Conservation (phyloP, 2,113 vertebrate genomes). For the Aleadryas rufinucha region DNA sequence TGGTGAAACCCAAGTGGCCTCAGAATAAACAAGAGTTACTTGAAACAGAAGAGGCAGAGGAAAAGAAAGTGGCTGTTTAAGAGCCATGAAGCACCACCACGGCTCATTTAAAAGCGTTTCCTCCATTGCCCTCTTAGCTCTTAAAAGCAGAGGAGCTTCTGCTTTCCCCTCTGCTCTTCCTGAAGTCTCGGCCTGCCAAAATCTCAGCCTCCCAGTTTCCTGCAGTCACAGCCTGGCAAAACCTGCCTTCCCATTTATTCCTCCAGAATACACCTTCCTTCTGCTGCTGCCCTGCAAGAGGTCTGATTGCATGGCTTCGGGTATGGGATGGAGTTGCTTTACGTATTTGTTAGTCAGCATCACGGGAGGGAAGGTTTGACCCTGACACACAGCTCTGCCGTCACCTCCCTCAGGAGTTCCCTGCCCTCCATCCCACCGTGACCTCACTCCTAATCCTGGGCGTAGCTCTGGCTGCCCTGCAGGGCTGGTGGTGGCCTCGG, state of each 20-base stretch:
- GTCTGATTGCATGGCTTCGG: not conserved
- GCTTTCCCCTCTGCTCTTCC: not conserved
- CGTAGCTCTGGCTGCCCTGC: not conserved
- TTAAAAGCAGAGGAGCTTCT: not conserved
- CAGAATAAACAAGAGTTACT: not conserved
- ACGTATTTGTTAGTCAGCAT: not conserved
- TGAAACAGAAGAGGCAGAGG: not conserved
- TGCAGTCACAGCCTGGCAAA: not conserved
- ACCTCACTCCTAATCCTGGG: not conserved
- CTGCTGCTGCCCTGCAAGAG: not conserved
- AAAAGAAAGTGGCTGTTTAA: not conserved
- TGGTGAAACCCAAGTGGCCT: not conserved
- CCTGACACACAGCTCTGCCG: not conserved
- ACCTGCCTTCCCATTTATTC: not conserved
- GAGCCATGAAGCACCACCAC: not conserved
- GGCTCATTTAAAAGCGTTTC: not conserved
- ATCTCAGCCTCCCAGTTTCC: accelerated
- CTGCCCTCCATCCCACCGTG: not conserved
- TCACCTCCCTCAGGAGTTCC: not conserved
- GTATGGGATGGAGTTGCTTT: accelerated
- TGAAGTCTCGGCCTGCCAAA: not conserved
- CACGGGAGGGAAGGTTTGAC: not conserved
- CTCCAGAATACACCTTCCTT: not conserved
- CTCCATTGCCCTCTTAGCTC: not conserved
- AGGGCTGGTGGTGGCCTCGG: not conserved